phyloP scores from a whole-genome alignment of 2,113 vertebrate species.

The Pangasianodon gigas region DNA sequence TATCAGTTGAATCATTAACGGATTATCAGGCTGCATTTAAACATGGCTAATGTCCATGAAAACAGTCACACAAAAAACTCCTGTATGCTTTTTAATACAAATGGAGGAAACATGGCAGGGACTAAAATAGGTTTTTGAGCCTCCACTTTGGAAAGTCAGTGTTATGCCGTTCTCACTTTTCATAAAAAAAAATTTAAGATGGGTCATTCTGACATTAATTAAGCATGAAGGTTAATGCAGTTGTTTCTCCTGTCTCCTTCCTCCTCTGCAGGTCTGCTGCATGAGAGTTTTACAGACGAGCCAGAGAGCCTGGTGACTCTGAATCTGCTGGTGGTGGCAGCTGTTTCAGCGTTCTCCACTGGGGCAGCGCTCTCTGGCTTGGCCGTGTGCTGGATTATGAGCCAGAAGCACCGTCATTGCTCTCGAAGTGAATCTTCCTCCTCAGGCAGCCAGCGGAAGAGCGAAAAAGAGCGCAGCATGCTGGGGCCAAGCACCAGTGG shows the following conservation, averaged over 20 bases:
- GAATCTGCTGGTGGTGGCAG: conserved; percentile 92
- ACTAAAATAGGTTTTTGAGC: neutral
- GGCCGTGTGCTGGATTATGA: conserved; percentile 94
- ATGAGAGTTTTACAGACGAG: conserved; percentile 90
- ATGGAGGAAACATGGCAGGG: neutral
- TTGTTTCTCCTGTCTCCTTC: conserved; percentile 9
- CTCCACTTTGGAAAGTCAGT: neutral
- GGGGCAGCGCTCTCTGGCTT: conserved; percentile 93
- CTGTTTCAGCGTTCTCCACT: conserved; percentile 92
- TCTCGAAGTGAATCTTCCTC: conserved; percentile 64
- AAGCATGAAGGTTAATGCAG: neutral
- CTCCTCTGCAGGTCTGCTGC: conserved; percentile 79
- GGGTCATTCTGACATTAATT: neutral
- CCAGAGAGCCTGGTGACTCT: conserved; percentile 91
- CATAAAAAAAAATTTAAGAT: too few relatives aligned
- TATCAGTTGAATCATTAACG: neutral
- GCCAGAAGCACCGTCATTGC: conserved; percentile 84
- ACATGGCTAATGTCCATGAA: neutral
- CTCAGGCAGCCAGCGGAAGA: conserved; percentile 79
- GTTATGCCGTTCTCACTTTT: neutral
- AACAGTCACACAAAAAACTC: neutral
- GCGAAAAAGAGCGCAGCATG: conserved; percentile 82
- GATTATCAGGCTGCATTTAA: neutral
- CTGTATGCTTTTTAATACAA: neutral
- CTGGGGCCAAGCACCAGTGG: conserved; percentile 83